Conservation (phyloP, 2,113 vertebrate genomes). For the Lasiurus borealis region DNA sequence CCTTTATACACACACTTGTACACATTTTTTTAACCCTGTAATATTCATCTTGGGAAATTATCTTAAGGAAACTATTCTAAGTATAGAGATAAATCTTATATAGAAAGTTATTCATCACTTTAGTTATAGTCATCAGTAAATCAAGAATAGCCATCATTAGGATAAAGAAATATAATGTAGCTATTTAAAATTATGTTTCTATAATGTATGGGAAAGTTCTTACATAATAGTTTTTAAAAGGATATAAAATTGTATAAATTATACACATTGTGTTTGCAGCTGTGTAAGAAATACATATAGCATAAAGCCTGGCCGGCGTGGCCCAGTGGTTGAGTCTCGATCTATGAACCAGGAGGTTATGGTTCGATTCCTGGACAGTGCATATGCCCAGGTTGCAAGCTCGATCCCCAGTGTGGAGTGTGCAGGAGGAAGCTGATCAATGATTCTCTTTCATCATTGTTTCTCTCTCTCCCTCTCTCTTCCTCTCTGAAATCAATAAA, state of each 20-base stretch:
- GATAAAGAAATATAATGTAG: background rate
- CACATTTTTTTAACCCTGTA: constrained; percentile 7
- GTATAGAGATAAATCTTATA: background rate
- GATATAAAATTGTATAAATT: background rate
- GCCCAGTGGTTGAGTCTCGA: too few relatives aligned
- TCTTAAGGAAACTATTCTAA: constrained; percentile 59
- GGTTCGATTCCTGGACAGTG: too few relatives aligned
- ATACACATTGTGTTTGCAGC: background rate
- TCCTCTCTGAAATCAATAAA: too few relatives aligned
- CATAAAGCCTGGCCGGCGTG: background rate
- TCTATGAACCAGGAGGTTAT: too few relatives aligned
- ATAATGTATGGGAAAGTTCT: constrained; percentile 13
- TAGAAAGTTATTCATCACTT: background rate
- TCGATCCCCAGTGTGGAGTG: too few relatives aligned
- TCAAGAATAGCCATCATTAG: background rate
- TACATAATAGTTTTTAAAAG: background rate
- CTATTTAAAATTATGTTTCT: constrained; percentile 43
- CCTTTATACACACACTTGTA: background rate
- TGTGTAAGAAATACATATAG: constrained; percentile 26
- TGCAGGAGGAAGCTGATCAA: too few relatives aligned
- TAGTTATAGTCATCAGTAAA: background rate
- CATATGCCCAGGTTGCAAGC: too few relatives aligned
- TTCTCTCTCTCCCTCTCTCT: too few relatives aligned
- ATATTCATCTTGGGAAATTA: background rate
- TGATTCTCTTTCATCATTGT: too few relatives aligned